Percentiles rank a stretch among this genome's conserved stretches.
phyloP scores from a whole-genome alignment of 2,113 vertebrate genomes.

The Misgurnus anguillicaudatus region DNA sequence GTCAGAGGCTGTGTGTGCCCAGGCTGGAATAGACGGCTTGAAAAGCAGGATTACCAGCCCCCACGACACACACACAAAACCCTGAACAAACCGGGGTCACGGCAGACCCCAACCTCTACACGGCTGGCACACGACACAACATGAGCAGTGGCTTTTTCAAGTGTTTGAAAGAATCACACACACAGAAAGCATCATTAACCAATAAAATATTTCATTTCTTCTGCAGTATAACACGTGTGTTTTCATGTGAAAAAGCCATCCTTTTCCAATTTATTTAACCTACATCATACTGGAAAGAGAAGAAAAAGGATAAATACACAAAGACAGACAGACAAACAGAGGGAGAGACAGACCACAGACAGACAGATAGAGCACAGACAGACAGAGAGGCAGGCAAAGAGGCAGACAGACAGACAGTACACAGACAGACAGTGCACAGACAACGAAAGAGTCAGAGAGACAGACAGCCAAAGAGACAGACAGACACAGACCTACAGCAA shows the following conservation, averaged over 20 bases:
- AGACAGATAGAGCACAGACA: background rate
- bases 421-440: too few relatives aligned
- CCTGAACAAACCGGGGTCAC: slow-evolving; percentile 54
- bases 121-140: slow-evolving; percentile 53
- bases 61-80: slow-evolving; percentile 35
- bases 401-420: too few relatives aligned
- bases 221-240: slow-evolving; percentile 51
- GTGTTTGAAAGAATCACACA: slow-evolving; percentile 50
- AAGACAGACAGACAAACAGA: too few relatives aligned
- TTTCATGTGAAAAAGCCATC: slow-evolving; percentile 45
- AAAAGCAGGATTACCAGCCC: slow-evolving; percentile 68
- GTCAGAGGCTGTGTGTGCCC: slow-evolving; percentile 80
- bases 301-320: background rate
- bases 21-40: slow-evolving; percentile 70
- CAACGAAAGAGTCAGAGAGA: too few relatives aligned
- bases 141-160: slow-evolving; percentile 54
- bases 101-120: slow-evolving; percentile 44
- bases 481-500: too few relatives aligned
- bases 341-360: background rate
- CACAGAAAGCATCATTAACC: slow-evolving; percentile 62
- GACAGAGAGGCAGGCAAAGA: too few relatives aligned
- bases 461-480: too few relatives aligned
- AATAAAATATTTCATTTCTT: slow-evolving; percentile 56
- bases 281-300: background rate
- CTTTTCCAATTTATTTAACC: slow-evolving; percentile 27